Base-by-base conservation (phyloP, 1,140 invertebrate genomes). In the Bombus waltoni region DNA sequence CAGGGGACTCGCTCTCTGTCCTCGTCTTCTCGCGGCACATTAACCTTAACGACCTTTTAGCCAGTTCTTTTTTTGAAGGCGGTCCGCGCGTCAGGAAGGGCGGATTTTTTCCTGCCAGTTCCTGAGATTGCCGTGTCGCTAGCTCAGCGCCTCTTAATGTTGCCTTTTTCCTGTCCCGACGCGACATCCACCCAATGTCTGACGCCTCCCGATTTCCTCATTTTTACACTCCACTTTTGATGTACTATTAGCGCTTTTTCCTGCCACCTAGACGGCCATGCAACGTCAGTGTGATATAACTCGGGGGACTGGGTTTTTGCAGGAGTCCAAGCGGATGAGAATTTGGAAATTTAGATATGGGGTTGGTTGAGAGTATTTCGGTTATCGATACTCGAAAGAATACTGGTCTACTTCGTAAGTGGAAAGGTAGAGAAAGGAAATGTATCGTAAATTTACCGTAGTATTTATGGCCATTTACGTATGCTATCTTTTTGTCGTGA, bases 11-110 rank as follows among this genome's bases (percentile, higher is more conserved):
- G 38, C 59, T 11, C 35, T 13, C 59, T 62, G 28, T 62, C 59
- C 59, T 62, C 75, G 68, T 59, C 73, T 88, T 87, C 88, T 91
- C 90, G 86, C 86, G 88, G 87, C 91, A 80, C 94, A 94, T 94
- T 94, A 94, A 93, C 93, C 92, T 94, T 94, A 94, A 94, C 93
- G 94, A 94, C 92, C 93, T 94, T 94, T 94, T 93, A 94, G 92
- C 90, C 75, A 89, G 88, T 86, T 83, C 79, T 86, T 92, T 92
- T 92, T 92, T 91, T 87, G 83, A 83, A 84, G 15, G 9, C 57
- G 44, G 57, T 10, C 53, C 74, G 42, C 75, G 59, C 38, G 59
- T 32, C 68, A 76, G 62, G 83, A 32, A 53, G 76, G 83, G 57
- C 83, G 85, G 86, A 90, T 92, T 91, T 93, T 92, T 92, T 88